phyloP scores from a whole-genome alignment of 92 coral and sea anemone genomes.

The Parazoanthus swiftii region DNA sequence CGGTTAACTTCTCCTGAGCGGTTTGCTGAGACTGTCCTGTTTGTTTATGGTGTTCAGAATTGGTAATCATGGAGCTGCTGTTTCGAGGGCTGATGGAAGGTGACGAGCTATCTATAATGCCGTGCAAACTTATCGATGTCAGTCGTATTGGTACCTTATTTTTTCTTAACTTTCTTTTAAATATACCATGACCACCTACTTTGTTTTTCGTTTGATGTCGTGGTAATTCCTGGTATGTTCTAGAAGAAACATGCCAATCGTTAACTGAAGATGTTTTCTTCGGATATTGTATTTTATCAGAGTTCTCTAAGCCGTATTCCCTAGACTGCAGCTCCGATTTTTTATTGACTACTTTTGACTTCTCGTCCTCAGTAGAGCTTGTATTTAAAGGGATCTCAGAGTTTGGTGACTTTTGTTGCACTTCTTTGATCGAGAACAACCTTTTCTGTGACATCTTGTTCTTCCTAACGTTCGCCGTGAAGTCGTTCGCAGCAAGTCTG shows the following conservation, averaged over 20 bases:
- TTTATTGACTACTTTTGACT: background rate
- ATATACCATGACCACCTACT: background rate
- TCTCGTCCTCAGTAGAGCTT: background rate
- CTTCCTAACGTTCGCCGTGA: background rate
- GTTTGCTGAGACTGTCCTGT: background rate
- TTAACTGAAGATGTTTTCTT: background rate
- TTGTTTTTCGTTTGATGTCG: background rate
- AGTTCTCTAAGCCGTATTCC: no score
- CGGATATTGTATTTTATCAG: background rate
- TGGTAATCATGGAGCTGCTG: background rate
- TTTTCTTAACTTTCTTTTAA: background rate
- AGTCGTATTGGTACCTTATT: background rate
- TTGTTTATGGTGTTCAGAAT: background rate
- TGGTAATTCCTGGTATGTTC: background rate
- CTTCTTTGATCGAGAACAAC: background rate
- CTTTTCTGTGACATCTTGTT: background rate
- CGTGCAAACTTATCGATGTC: background rate
- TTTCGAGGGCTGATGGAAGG: constrained; percentile 10
- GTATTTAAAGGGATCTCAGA: background rate
- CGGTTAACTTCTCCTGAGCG: background rate
- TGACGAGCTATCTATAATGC: background rate
- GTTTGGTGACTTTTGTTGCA: background rate
- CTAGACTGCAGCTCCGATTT: background rate
- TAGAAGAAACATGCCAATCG: background rate
- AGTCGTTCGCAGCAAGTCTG: background rate